A percentile compares a stretch with the other conserved stretches of the same genome.
These are phyloP conservation scores for Drosophila punjabiensis DNA, from an alignment of 1,140 invertebrate species.

Conservation along the genomic window DNA sequence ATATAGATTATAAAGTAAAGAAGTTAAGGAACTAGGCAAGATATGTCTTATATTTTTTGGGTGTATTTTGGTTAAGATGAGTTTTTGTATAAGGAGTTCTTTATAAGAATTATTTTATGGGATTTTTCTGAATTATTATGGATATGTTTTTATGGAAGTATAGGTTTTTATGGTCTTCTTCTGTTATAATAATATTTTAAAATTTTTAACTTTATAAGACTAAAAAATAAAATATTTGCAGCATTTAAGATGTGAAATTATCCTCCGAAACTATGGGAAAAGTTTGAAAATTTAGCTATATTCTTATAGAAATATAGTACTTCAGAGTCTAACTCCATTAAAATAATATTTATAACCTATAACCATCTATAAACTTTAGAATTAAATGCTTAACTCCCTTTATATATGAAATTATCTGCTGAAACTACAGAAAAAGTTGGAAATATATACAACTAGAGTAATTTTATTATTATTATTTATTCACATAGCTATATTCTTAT, in stretches of 20 bases:
- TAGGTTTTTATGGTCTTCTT: background rate
- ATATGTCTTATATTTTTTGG: background rate
- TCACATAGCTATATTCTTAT: background rate
- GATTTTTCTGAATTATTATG: background rate
- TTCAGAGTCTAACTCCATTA: too few species aligned
- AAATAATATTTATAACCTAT: too few species aligned
- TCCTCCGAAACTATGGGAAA: background rate
- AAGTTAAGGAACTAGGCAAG: background rate
- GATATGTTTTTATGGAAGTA: background rate
- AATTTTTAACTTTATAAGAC: background rate
- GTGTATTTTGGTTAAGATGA: background rate
- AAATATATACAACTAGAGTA: background rate
- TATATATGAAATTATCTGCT: background rate
- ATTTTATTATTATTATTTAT: background rate
- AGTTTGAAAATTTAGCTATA: too few species aligned
- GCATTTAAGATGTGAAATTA: background rate
- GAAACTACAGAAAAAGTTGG: background rate
- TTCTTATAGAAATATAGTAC: too few species aligned
- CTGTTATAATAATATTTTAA: background rate
- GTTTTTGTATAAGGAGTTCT: background rate
- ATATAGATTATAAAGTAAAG: background rate
- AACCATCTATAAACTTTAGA: too few species aligned
- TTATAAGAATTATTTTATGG: too few species aligned
- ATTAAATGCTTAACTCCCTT: too few species aligned
- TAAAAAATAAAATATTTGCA: background rate